Percentiles rank a stretch among this genome's conserved stretches.
phyloP scores from a whole-genome alignment of 1,140 invertebrate genomes.

The Drosophila kanapiae region DNA sequence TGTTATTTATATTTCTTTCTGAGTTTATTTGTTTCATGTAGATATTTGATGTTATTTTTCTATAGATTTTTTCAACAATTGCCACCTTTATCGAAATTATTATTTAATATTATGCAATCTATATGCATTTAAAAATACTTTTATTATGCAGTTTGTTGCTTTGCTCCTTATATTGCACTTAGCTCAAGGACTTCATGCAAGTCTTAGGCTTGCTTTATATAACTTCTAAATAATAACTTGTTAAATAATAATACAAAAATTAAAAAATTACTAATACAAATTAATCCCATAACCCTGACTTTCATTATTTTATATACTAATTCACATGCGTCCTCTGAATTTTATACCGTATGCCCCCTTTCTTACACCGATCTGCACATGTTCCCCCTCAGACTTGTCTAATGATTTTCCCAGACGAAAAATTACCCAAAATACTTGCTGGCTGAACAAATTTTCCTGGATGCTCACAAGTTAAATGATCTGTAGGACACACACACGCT shows the following conservation, averaged over 20 bases:
- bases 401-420: slow-evolving; percentile 41
- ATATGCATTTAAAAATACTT: too few species aligned
- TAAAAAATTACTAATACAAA: neutral
- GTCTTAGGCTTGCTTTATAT: too few species aligned
- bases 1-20: neutral
- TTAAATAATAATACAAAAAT: too few species aligned
- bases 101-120: too few species aligned
- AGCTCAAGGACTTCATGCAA: too few species aligned
- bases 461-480: slow-evolving; percentile 58
- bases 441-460: slow-evolving; percentile 38
- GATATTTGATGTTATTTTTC: neutral
- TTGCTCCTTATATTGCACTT: too few species aligned
- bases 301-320: neutral
- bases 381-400: slow-evolving; percentile 8
- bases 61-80: neutral
- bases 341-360: neutral
- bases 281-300: too few species aligned
- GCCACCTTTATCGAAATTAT: too few species aligned
- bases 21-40: neutral
- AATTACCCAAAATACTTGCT: slow-evolving; percentile 33
- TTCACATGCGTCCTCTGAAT: neutral
- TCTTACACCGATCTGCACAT: slow-evolving; percentile 12
- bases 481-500: slow-evolving; percentile 50
- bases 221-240: too few species aligned
- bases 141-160: too few species aligned